Evolutionary conservation across 2,797 vertebrate genomes (phyloP), one percentile per base, ranked within the genome.

Genomic region (Telmatherina bonti): DNA sequence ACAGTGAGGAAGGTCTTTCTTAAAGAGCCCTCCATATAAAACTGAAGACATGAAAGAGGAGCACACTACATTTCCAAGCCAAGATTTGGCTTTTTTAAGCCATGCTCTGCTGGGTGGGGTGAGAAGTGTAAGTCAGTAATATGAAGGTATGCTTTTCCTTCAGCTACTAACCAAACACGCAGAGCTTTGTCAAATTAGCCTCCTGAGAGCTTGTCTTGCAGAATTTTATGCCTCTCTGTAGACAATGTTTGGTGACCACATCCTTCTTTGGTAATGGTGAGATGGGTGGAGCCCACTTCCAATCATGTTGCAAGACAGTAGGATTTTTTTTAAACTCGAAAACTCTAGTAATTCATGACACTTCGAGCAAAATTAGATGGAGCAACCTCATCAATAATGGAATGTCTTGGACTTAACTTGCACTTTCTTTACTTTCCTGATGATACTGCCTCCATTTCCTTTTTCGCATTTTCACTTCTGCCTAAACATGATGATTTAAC

Each of bases 1-100:
- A 95, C 51, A 88, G 91, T 93, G 81, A 92, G 89, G 89, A 93
- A 91, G 88, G 90, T 91, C 90, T 88, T 91, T 91, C 92, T 88
- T 88, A 90, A 92, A 91, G 87, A 92, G 90, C 87, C 87, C 85
- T 89, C 85, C 82, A 76, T 87, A 89, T 91, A 91, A 47, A 93
- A 93, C 83, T 76, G 79, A 75, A 89, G 89, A 89, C 90, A 86
- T 79, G 78, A 89, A 84, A 90, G 82, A 89, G 68, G 76, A 91
- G 81, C 81, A 75, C 72, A 79, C 65, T 85, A 52, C 69, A 52
- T 53, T 72, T 87, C 78, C 83, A 75, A 55, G 86, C 89, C 85
- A 79, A 85, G 79, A 79, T 80, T 8, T 10, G 71, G 76, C 73
- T 84, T 91, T 91, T 92, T 91, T 81, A 85, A 85, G 84, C 84